Base-by-base conservation (phyloP, 2,113 vertebrate genomes). In the Muscicapa adusta region DNA sequence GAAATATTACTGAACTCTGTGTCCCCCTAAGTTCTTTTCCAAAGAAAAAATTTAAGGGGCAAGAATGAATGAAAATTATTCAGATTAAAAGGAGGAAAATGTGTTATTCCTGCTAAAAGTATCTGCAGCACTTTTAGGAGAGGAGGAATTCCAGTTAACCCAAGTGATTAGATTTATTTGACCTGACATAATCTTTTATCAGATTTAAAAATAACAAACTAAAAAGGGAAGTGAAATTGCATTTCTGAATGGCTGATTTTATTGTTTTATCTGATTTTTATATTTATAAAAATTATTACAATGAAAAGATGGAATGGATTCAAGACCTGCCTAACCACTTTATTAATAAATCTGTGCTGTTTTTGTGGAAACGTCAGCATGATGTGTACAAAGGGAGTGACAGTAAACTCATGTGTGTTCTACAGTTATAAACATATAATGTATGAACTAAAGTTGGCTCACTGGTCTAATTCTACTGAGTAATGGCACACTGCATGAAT, bases 1-100 rank as follows among this genome's bases (percentile, higher is more conserved):
- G 95, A 97, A 96, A 97, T 98, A 91, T 92, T 92, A 45, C 85
- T 96, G 71, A 94, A 89, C 92, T 96, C 67, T 47, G 12, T 87
- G 75, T 94, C 91, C 51, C 33, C 77, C 48, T n/a, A 50, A 92
- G 93, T 93, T 94, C 5, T 89, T 96, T 96, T 94, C 75, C 73
- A 84, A 95, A 95, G 17, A 67, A 4, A 65, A 89, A 47, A 71
- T 47, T 18, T 62, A 34, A 42, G 15, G 14, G 12, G 6, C 2
- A 6, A 76, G 23, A 57, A 57, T 47, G 34, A 86, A 79, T 18
- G 23, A 63, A 26, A 42, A 47, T 48, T 17, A 63, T 58, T 88
- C 17, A 62, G 91, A 86, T 60, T 42, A 53, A 96, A 90, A 71
- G 33, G 80, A 77, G 29, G 33, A 72, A 88, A 89, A 85, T 13